phyloP scores from a whole-genome alignment of 1,140 invertebrate species.

The Trichomalopsis sarcophagae region DNA sequence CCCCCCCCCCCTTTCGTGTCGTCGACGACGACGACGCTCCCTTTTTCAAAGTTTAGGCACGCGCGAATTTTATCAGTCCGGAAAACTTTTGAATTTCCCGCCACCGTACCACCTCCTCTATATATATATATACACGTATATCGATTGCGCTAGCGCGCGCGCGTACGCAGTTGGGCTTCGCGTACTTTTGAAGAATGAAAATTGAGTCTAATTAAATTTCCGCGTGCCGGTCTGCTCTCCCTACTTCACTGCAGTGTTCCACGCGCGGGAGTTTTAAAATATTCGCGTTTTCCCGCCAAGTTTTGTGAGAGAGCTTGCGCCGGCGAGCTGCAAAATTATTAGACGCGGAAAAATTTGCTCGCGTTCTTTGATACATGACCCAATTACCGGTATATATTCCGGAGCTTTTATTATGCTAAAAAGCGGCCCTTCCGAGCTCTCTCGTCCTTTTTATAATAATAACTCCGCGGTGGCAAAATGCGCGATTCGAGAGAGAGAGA shows the following conservation, averaged over 20 bases:
- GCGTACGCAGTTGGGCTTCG: background rate
- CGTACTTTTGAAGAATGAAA: background rate
- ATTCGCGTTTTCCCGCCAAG: background rate
- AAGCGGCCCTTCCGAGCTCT: too few species aligned
- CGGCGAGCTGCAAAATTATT: background rate
- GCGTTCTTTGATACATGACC: background rate
- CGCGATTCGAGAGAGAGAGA: too few species aligned
- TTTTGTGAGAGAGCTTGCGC: background rate
- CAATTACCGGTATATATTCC: background rate
- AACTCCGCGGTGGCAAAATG: too few species aligned
- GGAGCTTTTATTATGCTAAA: background rate
- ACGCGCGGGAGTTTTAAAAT: background rate
- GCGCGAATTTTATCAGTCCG: background rate
- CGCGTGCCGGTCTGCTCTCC: background rate
- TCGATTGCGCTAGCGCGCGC: background rate
- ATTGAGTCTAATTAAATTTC: slow-evolving; percentile 5
- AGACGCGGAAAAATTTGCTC: background rate
- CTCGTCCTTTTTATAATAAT: too few species aligned
- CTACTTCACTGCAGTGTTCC: background rate
- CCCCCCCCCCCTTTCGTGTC: background rate
- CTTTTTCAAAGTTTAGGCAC: background rate
- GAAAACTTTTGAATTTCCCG: background rate
- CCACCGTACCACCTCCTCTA: too few species aligned
- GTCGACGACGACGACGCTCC: background rate
- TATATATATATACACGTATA: background rate